phyloP scores from a whole-genome alignment of 2,113 vertebrate genomes.

The Dunckerocampus dactyliophorus region DNA sequence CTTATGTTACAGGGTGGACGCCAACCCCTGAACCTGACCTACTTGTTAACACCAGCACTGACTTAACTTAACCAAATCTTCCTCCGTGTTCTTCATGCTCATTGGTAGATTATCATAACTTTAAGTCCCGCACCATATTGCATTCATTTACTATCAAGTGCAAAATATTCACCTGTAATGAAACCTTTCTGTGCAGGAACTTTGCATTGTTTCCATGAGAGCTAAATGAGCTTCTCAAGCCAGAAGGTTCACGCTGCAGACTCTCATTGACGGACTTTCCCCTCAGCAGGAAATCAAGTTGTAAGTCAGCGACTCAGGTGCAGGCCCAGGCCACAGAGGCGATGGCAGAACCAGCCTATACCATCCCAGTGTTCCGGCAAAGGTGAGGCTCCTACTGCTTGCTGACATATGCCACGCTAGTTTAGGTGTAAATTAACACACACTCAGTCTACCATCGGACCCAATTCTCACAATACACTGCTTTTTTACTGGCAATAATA shows the following conservation, averaged over 20 bases:
- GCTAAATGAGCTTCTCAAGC: not conserved
- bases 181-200: too few relatives aligned
- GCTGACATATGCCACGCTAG: constrained; percentile 21
- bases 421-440: constrained; percentile 51
- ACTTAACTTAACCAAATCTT: too few relatives aligned
- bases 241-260: not conserved
- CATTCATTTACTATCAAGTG: too few relatives aligned
- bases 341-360: constrained; percentile 72
- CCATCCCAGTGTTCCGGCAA: constrained; percentile 70
- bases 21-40: constrained; percentile 22
- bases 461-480: too few relatives aligned
- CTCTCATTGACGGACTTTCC: not conserved
- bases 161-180: too few relatives aligned
- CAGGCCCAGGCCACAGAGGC: constrained; percentile 65
- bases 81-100: too few relatives aligned
- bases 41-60: constrained; percentile 11
- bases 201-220: not conserved
- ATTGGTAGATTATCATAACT: too few relatives aligned
- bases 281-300: constrained; percentile 62
- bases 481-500: too few relatives aligned
- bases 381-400: constrained; percentile 60
- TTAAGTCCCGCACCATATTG: too few relatives aligned
- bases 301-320: constrained; percentile 48
- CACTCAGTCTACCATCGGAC: constrained; percentile 17
- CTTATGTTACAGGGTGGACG: constrained; percentile 7